phyloP scores from a whole-genome alignment of 2,113 vertebrate genomes.

The Ploceus nigricollis region DNA sequence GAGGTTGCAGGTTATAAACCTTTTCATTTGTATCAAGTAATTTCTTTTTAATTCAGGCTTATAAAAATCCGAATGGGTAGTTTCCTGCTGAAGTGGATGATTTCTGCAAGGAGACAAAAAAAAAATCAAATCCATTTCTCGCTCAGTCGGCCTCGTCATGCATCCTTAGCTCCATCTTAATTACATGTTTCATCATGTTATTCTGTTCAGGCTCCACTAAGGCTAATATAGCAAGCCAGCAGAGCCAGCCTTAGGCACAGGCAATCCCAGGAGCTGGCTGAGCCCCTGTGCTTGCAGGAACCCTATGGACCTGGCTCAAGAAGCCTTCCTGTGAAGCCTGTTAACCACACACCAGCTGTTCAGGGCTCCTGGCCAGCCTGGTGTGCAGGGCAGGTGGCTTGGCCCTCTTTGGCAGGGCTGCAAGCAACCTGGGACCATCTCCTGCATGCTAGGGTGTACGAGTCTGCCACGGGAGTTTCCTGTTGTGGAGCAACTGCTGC shows the following conservation, averaged over 20 bases:
- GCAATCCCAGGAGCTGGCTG: neutral
- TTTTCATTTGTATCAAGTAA: conserved; percentile 38
- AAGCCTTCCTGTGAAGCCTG: neutral
- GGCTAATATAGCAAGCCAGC: conserved; percentile 28
- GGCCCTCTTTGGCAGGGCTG: neutral
- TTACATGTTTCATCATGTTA: conserved; percentile 65
- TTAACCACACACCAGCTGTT: neutral
- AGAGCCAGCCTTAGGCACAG: conserved; percentile 34
- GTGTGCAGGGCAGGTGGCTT: neutral
- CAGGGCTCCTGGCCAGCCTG: neutral
- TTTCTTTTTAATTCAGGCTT: conserved; percentile 58
- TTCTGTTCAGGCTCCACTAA: conserved; percentile 42
- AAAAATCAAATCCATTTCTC: conserved; percentile 60
- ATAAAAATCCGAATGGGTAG: conserved; percentile 18
- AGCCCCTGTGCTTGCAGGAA: neutral
- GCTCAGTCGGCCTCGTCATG: conserved; percentile 61
- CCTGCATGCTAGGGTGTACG: rapidly evolving
- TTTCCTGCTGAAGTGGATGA: conserved; percentile 52
- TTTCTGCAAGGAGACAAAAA: conserved; percentile 65
- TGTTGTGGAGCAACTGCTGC: neutral
- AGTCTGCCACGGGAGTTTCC: neutral
- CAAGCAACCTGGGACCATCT: neutral
- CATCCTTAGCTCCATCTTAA: conserved; percentile 68
- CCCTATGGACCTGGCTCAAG: neutral
- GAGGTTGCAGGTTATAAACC: conserved; percentile 39